Percentiles rank a stretch among this genome's conserved stretches.
These are phyloP conservation scores for Malurus cyaneus DNA, from an alignment of 2,113 vertebrate genomes.

Conservation along the genomic window DNA sequence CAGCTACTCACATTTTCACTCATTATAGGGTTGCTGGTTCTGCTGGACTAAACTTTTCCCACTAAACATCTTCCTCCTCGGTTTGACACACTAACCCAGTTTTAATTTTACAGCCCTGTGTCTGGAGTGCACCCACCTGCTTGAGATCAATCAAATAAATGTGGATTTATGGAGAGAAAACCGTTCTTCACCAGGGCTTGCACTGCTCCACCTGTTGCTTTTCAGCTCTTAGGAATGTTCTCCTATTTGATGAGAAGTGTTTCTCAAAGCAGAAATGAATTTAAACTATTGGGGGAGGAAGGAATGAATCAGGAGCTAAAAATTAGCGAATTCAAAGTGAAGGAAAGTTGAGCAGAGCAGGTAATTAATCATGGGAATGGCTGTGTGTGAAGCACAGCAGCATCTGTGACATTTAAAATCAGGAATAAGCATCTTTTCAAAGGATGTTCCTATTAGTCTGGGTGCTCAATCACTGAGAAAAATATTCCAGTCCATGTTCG, in stretches of 20 bases:
- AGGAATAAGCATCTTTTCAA: neutral
- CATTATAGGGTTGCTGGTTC: slow-evolving; percentile 61
- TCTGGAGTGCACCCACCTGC: slow-evolving; percentile 58
- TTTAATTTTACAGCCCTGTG: slow-evolving; percentile 69
- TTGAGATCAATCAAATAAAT: neutral
- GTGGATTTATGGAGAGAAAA: neutral
- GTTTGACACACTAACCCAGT: slow-evolving; percentile 59
- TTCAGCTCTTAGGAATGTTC: neutral
- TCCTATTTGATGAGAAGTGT: neutral
- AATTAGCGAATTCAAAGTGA: neutral
- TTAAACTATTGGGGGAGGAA: neutral
- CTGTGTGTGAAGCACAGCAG: neutral
- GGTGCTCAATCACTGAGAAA: neutral
- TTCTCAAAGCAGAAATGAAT: neutral
- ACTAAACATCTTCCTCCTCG: slow-evolving; percentile 70
- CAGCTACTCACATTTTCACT: slow-evolving; percentile 72
- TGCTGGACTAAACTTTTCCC: slow-evolving; percentile 70
- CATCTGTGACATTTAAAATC: neutral
- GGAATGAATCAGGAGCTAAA: neutral
- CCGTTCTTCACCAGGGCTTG: neutral
- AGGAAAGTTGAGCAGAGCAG: neutral
- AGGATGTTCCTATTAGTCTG: neutral
- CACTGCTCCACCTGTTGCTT: neutral
- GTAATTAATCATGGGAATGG: neutral
- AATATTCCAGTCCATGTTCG: neutral